A percentile compares a stretch with the other conserved stretches of the same genome.
phyloP scores from a whole-genome alignment of 2,113 vertebrate genomes.

The Gallinago paraguaiae region DNA sequence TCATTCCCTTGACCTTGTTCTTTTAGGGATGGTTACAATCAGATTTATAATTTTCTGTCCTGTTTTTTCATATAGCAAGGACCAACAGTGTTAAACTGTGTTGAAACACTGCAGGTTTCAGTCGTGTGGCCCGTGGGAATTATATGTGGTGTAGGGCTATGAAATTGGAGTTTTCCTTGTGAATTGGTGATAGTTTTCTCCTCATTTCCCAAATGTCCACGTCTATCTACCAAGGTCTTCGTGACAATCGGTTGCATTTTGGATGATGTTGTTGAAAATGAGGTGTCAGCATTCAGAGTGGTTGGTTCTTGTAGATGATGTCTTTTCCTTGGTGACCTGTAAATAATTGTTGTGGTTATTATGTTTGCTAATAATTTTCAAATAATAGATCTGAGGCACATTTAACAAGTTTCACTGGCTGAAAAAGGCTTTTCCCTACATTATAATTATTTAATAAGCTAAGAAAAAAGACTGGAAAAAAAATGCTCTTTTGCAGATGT shows the following conservation, averaged over 20 bases:
- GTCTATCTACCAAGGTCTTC: neutral
- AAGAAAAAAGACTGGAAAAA: neutral
- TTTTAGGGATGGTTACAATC: neutral
- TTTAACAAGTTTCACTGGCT: neutral
- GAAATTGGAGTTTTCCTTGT: neutral
- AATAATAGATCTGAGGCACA: neutral
- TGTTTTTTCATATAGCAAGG: neutral
- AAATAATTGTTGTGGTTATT: neutral
- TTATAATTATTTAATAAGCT: neutral
- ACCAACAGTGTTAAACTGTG: neutral
- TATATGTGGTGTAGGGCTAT: neutral
- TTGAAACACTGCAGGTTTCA: neutral
- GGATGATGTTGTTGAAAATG: neutral
- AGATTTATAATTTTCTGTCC: neutral
- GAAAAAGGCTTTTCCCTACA: neutral
- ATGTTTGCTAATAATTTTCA: neutral
- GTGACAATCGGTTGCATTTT: neutral
- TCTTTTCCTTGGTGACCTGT: neutral
- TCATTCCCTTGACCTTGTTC: neutral
- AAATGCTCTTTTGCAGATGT: neutral
- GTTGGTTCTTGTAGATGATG: neutral
- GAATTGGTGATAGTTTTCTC: neutral
- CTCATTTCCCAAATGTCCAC: neutral
- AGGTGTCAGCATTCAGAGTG: neutral
- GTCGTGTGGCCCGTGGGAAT: neutral